Evolutionary conservation across 2,888 invertebrate genomes (phyloP), one percentile per base, ranked within the genome.

Genomic region (Patella pellucida): DNA sequence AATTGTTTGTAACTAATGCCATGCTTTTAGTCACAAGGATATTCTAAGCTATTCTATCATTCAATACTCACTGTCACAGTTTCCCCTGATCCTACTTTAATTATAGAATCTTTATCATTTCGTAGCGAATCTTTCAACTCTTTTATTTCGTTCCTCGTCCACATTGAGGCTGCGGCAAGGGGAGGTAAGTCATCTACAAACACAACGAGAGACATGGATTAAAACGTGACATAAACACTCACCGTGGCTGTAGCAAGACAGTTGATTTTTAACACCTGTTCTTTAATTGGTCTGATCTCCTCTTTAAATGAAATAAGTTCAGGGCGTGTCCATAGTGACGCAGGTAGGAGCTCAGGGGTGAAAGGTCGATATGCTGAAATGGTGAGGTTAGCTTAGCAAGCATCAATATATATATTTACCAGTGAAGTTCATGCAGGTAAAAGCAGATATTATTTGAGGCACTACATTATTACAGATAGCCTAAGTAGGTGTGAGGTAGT

Each of bases 191-290:
- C 87, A 83, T 88, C 88, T 87, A 85, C 76, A 83, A 79, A 71
- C 74, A 76, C 69, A 69, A 52, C 69, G 72, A 72, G 71, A 52
- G 50, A 62, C 23, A 71, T 70, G 23, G 70, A 56, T 76, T 7
- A 56, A 19, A 69, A 31, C 19, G 51, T 31, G 51, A 19, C 16
- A 19, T 56, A 12, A 41, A 23, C 52, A 89, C 91, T 91, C 85
- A 98, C 96, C 71, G 98, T 99, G 70, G 98, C 96, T 0, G 97
- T 97, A 92, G 99, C 98, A 3, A 99, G 98, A 90, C 99, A 98
- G 0, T 96, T 96, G 72, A 99, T 96, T 86, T 96, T 95, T 78
- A 99, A 95, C 23, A 96, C 94, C 31, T 98, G 96, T 89, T 98
- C 96, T 68, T 96, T 95, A 14, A 94, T 94, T 78, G 94, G 94